Base-by-base conservation (phyloP, 2,113 vertebrate species). In the Laticauda laticaudata region DNA sequence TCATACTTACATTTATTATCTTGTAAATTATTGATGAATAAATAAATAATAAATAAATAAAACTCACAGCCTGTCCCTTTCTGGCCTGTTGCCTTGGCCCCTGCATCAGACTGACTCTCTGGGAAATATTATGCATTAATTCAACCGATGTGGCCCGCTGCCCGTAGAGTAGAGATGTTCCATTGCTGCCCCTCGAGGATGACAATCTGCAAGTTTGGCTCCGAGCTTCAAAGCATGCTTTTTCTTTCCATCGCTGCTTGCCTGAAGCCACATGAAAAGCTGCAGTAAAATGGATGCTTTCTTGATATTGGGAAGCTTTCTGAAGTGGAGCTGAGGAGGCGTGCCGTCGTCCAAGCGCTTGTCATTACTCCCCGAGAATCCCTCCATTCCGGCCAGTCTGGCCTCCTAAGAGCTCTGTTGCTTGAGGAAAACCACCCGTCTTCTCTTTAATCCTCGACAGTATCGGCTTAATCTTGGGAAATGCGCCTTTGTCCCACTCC, bases 181-280 rank as follows among this genome's bases (percentile, higher is more conserved):
- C 93, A 87, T 88, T 11, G 7, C 29, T 0, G 89, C 53, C 39
- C 87, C 94, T 93, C 93, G 94, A 93, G 90, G 94, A 93, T 90
- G n/a, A 11, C 43, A 21, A 87, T 95, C 94, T 93, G 20, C 88
- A 29, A 57, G 51, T 91, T 93, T 90, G 93, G 88, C 86, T 94
- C 57, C 0, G 0, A 39, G 90, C 94, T 92, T 95, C 94, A 94
- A 87, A 96, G 91, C 89, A 53, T 48, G 53, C 39, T 53, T 51
- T 51, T 89, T 89, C 86, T 61, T 90, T 0, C 95, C 91, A 51
- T 93, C 92, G 69, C 1, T 1, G 87, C 86, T 91, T 39, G 69
- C 92, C 34, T 29, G 15, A 59, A 93, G 93, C 95, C 95, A 93
- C 86, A 94, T 0, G 6, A 93, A 53, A 48, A 88, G 86, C 86